Conservation (phyloP, 2,797 vertebrate species). For the Pteronotus mesoamericanus region DNA sequence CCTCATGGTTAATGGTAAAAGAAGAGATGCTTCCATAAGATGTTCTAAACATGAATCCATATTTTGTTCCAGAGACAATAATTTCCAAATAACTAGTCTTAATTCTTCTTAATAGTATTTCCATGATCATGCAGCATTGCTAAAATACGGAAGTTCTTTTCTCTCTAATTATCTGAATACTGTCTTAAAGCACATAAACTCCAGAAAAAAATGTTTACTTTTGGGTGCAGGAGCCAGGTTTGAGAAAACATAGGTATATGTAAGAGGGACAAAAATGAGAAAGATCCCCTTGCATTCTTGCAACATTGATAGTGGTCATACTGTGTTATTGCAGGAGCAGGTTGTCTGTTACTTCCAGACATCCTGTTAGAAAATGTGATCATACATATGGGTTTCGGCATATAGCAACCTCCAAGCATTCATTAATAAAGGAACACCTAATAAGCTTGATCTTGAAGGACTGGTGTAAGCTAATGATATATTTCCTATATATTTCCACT, state of each 20-base stretch:
- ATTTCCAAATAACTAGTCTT: not conserved
- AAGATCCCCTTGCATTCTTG: not conserved
- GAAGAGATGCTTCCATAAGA: not conserved
- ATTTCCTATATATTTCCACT: slow-evolving; percentile 52
- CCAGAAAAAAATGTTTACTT: not conserved
- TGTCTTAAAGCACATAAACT: not conserved
- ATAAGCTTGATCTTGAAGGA: slow-evolving; percentile 70
- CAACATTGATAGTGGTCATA: not conserved
- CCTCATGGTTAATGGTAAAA: not conserved
- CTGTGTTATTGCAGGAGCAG: not conserved
- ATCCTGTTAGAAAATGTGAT: not conserved
- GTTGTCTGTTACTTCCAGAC: not conserved
- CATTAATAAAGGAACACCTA: slow-evolving; percentile 54
- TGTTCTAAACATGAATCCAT: not conserved
- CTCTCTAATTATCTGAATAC: not conserved
- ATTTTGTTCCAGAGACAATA: not conserved
- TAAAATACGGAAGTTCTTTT: not conserved
- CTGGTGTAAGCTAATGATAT: slow-evolving; percentile 70
- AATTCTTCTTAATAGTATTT: not conserved
- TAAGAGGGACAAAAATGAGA: not conserved
- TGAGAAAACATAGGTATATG: not conserved
- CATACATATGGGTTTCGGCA: not conserved
- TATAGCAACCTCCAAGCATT: not conserved
- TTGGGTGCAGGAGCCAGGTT: not conserved
- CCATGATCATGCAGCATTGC: not conserved